These are phyloP conservation scores for Idaea straminata DNA, from an alignment of 2,888 invertebrate species.

Conservation along the genomic window DNA sequence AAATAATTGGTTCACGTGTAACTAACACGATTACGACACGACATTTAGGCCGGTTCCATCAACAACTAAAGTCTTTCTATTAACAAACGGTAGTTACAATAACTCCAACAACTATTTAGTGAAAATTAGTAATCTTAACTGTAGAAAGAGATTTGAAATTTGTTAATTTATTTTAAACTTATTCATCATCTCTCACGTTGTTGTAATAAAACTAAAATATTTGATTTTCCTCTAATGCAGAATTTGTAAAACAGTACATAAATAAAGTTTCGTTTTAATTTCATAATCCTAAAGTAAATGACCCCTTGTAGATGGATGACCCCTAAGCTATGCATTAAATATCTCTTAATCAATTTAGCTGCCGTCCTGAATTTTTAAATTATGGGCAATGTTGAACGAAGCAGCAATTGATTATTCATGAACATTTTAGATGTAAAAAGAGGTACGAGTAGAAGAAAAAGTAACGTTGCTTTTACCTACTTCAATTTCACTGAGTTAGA, in stretches of 20 bases:
- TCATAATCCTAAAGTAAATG: constrained; percentile 11
- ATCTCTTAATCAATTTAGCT: constrained; percentile 36
- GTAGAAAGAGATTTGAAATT: neutral
- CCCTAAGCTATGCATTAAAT: constrained; percentile 30
- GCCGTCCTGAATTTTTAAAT: constrained; percentile 37
- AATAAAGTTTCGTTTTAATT: constrained; percentile 5
- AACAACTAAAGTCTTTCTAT: constrained; percentile 13
- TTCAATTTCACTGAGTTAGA: constrained; percentile 20
- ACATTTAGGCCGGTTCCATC: constrained; percentile 30
- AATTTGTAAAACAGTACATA: neutral
- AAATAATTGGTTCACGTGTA: constrained; percentile 54
- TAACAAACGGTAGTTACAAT: neutral
- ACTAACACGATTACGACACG: constrained; percentile 44
- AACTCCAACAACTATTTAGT: neutral
- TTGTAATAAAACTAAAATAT: constrained; percentile 9
- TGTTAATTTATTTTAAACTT: neutral
- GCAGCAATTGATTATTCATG: constrained; percentile 47
- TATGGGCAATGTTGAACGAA: constrained; percentile 32
- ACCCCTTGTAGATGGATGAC: neutral
- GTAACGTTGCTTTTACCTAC: constrained; percentile 28
- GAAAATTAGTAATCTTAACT: neutral
- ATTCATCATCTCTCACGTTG: neutral
- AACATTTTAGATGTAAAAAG: constrained; percentile 40
- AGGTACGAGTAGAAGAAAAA: constrained; percentile 25
- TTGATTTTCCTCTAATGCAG: constrained; percentile 10